These are phyloP conservation scores for Horisme vitalbata DNA, from an alignment of 2,888 invertebrate species.

Conservation along the genomic window DNA sequence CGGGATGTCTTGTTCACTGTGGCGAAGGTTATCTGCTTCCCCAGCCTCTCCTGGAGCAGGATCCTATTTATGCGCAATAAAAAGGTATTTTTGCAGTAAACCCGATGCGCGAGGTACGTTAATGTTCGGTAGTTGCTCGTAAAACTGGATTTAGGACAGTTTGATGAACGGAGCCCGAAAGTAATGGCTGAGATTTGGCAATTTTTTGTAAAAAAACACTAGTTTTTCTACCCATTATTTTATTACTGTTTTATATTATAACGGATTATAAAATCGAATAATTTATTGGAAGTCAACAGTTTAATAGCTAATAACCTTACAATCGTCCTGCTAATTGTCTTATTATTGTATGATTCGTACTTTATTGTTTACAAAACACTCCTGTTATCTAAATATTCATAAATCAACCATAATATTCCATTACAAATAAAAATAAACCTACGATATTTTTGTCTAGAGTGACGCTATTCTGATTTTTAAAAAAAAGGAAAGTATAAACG, in stretches of 20 bases:
- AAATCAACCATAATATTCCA: background rate
- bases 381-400: background rate
- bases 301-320: background rate
- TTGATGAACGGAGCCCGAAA: background rate
- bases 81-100: conserved; percentile 14
- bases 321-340: conserved; percentile 4
- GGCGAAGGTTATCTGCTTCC: background rate
- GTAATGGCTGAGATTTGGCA: background rate
- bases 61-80: conserved; percentile 17
- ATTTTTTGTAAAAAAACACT: too few species aligned
- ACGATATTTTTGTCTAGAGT: too few species aligned
- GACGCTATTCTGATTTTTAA: too few species aligned
- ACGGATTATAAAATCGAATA: background rate
- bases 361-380: conserved; percentile 9
- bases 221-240: too few species aligned
- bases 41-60: conserved; percentile 6
- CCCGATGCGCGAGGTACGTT: conserved; percentile 2
- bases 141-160: conserved; percentile 11
- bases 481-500: too few species aligned
- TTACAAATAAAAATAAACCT: too few species aligned
- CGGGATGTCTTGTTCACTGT: background rate
- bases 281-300: background rate
- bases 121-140: conserved; percentile 9
- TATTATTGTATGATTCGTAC: conserved; percentile 4
- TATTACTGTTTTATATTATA: background rate